Evolutionary conservation across 1,140 invertebrate genomes (phyloP), one percentile per base, ranked within the genome.

Genomic region (Orius insidiosus): DNA sequence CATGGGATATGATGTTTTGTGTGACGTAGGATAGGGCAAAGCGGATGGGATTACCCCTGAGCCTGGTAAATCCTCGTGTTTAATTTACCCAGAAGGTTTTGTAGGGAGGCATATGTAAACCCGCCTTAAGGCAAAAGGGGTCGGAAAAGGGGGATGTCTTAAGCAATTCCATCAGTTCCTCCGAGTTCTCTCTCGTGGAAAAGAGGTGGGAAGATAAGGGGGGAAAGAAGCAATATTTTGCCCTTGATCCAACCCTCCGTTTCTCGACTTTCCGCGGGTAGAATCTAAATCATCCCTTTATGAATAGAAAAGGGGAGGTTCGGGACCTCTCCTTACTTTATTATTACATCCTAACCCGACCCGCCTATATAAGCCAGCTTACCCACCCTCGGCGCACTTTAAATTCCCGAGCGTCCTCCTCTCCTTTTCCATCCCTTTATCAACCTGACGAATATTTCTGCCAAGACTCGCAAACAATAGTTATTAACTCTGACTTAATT

Each of bases 211-310:
- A 19, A 39, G 19, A 19, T 15, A 39, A 19, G 19, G 15, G 14
- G 37, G 37, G 19, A 18, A 15, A 19, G 37, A 19, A 39, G 37
- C 37, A 39, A 39, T 39, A 39, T 39, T 39, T 39, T 39, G 37
- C 37, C 37, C 14, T 24, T 24, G n/a, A n/a, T 7, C 7, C 24
- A 7, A 24, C 24, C 24, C 24, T 7, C 24, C 24, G 3, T 24
- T 24, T 24, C 24, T 24, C 24, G 24, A 24, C 24, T 24, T 24
- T 24, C 2, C 2, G 37, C 24, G 14, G 37, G 11, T 15, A 19
- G 30, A 24, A 43, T 43, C 41, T 43, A 43, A 43, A 43, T 43
- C 41, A 43, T 43, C 16, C 41, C 41, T 43, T 43, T 43, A 43
- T 43, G 41, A 43, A 43, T 43, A 43, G 41, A 43, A 43, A 43